These are phyloP conservation scores for Azorinus chamasolen DNA, from an alignment of 2,888 invertebrate species.

Conservation along the genomic window DNA sequence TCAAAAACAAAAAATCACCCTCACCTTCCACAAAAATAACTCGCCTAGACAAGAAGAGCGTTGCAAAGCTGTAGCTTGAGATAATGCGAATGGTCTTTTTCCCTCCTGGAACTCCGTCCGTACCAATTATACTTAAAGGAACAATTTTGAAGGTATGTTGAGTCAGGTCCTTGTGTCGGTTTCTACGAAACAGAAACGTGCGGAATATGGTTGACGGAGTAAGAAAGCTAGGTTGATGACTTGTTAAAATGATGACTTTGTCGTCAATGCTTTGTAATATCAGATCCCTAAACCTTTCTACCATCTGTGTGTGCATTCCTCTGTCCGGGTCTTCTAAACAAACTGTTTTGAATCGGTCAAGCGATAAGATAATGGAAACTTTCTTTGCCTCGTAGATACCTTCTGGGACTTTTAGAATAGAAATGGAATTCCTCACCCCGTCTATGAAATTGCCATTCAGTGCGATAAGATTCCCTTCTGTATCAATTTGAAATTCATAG, in stretches of 20 bases:
- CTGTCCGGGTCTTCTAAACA: conserved; percentile 27
- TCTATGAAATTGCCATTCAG: neutral
- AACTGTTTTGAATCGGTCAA: conserved; percentile 17
- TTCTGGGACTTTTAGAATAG: conserved; percentile 19
- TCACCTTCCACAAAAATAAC: conserved; percentile 22
- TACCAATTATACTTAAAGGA: neutral
- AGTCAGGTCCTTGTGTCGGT: neutral
- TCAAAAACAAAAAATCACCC: conserved; percentile 8
- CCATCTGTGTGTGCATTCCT: conserved; percentile 39
- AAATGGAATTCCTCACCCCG: neutral
- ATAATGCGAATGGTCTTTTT: conserved; percentile 9
- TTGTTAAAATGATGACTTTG: conserved; percentile 9
- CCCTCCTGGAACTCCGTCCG: neutral
- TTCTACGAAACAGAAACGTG: conserved; percentile 1
- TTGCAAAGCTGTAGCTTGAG: neutral
- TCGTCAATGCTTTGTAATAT: conserved; percentile 1
- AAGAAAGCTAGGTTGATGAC: conserved; percentile 7
- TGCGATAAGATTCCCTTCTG: neutral
- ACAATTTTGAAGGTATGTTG: neutral
- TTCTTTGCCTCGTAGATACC: conserved; percentile 22
- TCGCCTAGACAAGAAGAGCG: conserved; percentile 8
- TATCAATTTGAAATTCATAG: too few relatives aligned
- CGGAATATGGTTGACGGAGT: neutral
- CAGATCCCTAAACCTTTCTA: conserved; percentile 25
- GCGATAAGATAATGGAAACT: conserved; percentile 10